Evolutionary conservation across 1,140 invertebrate genomes (phyloP), one percentile per base, ranked within the genome.

Genomic region (Varroa destructor): DNA sequence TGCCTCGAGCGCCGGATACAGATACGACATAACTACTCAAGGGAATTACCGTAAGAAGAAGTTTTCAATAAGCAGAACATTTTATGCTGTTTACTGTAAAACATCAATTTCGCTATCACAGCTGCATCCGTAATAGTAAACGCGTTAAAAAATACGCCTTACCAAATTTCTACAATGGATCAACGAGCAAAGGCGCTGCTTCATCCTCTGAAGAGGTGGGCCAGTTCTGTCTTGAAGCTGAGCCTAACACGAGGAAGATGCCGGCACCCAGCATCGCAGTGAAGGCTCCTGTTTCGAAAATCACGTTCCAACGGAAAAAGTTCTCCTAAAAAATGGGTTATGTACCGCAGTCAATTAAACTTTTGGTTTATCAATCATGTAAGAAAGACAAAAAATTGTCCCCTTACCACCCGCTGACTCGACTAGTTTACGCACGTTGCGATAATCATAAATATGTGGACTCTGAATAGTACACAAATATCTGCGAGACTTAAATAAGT

Each of bases 251-350:
- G 1, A 67, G 8, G 36, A 67, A 67, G 46, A 67, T 46, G 61
- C 40, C 61, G 12, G 61, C 61, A 14, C 61, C 61, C 40, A 67
- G 12, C 14, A 37, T 40, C 1, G 14, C 12, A n/a, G 46, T 12
- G 61, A 67, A 14, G 10, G 61, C 40, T 1, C 61, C 61, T 37
- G 37, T 40, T 4, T 43, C 46, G 61, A 67, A 67, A 8, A 67
- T 67, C n/a, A 67, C 12, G 61, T 40, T n/a, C 61, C 61, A 67
- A 67, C 46, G 61, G 12, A 14, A 36, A 2, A 67, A 43, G 8
- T 67, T 37, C 61, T 67, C 61, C 61, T 67, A 37, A 37, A 67
- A 67, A 36, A 42, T 5, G 40, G 57, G 40, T 12, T 3, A 58
- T 36, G 6, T 12, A 6, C 25, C 3, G 36, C 37, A 43, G 12